Percentiles rank a stretch among this genome's conserved stretches.
These are phyloP conservation scores for Drosophila pachea DNA, from an alignment of 1,140 invertebrate species.

Conservation along the genomic window DNA sequence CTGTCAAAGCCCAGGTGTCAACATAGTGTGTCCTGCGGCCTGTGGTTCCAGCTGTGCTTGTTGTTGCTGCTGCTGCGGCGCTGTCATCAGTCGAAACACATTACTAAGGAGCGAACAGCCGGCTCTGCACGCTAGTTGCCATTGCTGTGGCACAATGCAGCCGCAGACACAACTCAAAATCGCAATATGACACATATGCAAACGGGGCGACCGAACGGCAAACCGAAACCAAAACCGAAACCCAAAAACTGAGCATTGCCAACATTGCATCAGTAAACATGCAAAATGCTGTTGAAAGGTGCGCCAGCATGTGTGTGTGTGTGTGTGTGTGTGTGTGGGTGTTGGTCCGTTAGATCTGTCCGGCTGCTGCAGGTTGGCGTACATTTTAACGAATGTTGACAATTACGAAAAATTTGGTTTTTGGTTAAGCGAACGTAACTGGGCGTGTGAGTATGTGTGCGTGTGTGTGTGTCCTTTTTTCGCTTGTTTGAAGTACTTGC, in stretches of 20 bases:
- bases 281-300: conserved; percentile 70
- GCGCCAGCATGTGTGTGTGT: conserved; percentile 3
- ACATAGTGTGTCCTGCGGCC: conserved; percentile 20
- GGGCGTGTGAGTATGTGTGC: conserved; percentile 46
- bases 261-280: conserved; percentile 67
- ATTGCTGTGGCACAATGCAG: conserved; percentile 51
- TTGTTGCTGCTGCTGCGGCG: conserved; percentile 25
- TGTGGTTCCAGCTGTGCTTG: conserved; percentile 17
- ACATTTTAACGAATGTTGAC: conserved; percentile 75
- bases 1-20: conserved; percentile 18
- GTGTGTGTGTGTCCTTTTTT: conserved; percentile 24
- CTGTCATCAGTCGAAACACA: conserved; percentile 54
- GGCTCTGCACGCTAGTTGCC: conserved; percentile 1
- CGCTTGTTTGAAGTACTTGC: conserved; percentile 38
- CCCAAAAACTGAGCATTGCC: conserved; percentile 41
- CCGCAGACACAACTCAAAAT: conserved; percentile 74
- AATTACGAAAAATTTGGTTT: conserved; percentile 76
- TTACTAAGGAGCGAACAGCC: conserved; percentile 38
- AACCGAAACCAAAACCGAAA: conserved; percentile 46
- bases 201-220: conserved; percentile 65
- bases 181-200: conserved; percentile 73
- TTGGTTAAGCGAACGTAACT: conserved; percentile 61
- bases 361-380: conserved; percentile 54
- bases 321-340: not conserved
- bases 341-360: conserved; percentile 12